Conservation (phyloP, 2,888 invertebrate species). For the Tortricodes alternella region DNA sequence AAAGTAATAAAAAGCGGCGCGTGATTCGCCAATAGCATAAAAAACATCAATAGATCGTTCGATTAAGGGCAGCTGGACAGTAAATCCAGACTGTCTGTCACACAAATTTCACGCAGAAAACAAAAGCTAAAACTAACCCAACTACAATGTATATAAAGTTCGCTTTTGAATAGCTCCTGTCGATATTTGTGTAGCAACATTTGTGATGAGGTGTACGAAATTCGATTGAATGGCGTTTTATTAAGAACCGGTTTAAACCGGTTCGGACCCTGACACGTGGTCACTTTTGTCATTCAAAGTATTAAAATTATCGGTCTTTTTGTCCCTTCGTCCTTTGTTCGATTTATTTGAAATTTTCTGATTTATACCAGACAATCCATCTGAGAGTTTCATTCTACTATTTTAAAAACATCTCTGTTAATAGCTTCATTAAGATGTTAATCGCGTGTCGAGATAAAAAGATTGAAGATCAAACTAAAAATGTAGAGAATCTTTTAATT, state of each 20-base stretch:
- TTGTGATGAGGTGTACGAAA: constrained; percentile 53
- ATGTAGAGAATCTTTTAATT: constrained; percentile 22
- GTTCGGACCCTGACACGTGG: constrained; percentile 77
- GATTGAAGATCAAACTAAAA: constrained; percentile 23
- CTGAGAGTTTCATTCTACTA: constrained; percentile 9
- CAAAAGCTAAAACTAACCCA: not conserved
- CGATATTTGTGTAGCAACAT: constrained; percentile 31
- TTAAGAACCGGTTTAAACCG: constrained; percentile 72
- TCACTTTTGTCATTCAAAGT: constrained; percentile 72
- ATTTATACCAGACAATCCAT: constrained; percentile 42
- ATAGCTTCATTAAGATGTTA: constrained; percentile 10
- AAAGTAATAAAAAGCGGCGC: constrained; percentile 28
- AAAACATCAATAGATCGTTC: constrained; percentile 67
- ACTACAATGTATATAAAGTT: not conserved
- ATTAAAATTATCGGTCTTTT: constrained; percentile 72
- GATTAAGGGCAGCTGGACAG: constrained; percentile 65
- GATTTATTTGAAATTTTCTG: constrained; percentile 40
- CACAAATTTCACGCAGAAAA: not conserved
- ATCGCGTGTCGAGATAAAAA: constrained; percentile 9
- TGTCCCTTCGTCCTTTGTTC: constrained; percentile 51
- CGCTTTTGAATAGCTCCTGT: constrained; percentile 29
- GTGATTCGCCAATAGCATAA: constrained; percentile 44
- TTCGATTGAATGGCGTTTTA: constrained; percentile 76
- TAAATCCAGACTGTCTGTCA: constrained; percentile 44
- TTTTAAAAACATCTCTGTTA: constrained; percentile 1